Percentiles rank a stretch among this genome's conserved stretches.
phyloP scores from a whole-genome alignment of 2,113 vertebrate species.

The Gorsachius goisagi region DNA sequence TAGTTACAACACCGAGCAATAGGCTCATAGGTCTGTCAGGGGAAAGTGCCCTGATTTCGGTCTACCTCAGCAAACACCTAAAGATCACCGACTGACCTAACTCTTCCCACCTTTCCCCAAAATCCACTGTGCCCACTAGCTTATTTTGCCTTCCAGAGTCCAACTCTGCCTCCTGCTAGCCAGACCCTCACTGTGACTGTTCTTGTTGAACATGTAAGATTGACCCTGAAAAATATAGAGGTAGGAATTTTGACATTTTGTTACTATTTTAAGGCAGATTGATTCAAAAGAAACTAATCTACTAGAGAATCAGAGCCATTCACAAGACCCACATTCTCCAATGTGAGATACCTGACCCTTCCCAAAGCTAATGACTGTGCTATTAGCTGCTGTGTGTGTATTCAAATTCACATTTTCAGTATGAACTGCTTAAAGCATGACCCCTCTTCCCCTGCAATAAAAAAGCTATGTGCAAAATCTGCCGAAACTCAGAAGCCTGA shows the following conservation, averaged over 20 bases:
- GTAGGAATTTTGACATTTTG: not conserved
- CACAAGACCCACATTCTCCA: not conserved
- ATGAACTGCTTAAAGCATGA: conserved; percentile 1
- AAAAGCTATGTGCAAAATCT: conserved; percentile 3
- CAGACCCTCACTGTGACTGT: not conserved
- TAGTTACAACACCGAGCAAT: not conserved
- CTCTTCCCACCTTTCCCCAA: not conserved
- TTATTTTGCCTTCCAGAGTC: not conserved
- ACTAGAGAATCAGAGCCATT: conserved; percentile 17
- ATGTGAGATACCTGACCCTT: not conserved
- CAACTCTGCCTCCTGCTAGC: not conserved
- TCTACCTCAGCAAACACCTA: not conserved
- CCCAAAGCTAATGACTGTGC: not conserved
- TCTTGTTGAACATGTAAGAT: not conserved
- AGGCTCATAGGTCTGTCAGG: not conserved
- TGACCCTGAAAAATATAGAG: not conserved
- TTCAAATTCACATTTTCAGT: conserved; percentile 26
- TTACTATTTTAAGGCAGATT: not conserved
- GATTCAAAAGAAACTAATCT: conserved; percentile 37
- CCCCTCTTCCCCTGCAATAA: not conserved
- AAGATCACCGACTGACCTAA: not conserved
- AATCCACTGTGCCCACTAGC: not conserved
- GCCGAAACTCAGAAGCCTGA: conserved; percentile 4
- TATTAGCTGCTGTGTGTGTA: not conserved
- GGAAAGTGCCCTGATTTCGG: not conserved